phyloP scores from a whole-genome alignment of 1,140 invertebrate genomes.

The Acromyrmex echinatior region DNA sequence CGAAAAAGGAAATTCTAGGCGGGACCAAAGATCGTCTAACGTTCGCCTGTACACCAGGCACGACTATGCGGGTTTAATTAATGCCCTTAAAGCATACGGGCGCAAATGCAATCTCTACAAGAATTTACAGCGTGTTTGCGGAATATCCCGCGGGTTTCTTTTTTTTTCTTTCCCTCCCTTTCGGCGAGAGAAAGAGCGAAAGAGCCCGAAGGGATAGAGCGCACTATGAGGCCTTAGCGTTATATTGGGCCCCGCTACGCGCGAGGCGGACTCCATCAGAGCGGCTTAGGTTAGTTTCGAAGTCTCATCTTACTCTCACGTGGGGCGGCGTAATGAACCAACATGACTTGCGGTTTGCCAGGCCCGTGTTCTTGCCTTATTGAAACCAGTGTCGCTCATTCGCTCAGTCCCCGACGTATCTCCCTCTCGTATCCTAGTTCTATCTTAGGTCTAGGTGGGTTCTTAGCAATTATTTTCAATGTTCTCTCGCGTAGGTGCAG shows the following conservation, averaged over 20 bases:
- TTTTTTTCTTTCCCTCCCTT: conserved; percentile 14
- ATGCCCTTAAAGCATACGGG: conserved; percentile 65
- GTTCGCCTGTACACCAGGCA: conserved; percentile 1
- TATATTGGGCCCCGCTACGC: conserved; percentile 68
- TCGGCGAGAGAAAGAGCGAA: conserved; percentile 37
- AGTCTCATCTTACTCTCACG: conserved; percentile 83
- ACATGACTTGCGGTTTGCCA: conserved; percentile 85
- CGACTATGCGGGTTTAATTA: conserved; percentile 69
- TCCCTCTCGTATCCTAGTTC: not conserved
- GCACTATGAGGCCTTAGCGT: conserved; percentile 56
- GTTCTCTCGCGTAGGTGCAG: conserved; percentile 20
- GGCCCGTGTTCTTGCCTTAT: conserved; percentile 84
- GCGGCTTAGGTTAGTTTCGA: conserved; percentile 79
- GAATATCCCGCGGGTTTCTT: conserved; percentile 59
- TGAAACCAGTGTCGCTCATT: conserved; percentile 85
- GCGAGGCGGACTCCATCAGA: conserved; percentile 76
- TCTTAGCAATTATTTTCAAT: conserved; percentile 36
- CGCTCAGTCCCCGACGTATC: conserved; percentile 60
- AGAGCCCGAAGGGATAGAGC: conserved; percentile 23
- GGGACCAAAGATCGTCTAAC: conserved; percentile 61
- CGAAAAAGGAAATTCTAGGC: conserved; percentile 47
- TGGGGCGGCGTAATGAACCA: conserved; percentile 84
- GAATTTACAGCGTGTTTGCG: conserved; percentile 71
- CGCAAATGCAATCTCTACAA: conserved; percentile 67
- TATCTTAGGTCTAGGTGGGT: conserved; percentile 21